Conservation (phyloP, 37 sponge, comb jelly and placozoan genomes). For the Ephydatia muelleri region DNA sequence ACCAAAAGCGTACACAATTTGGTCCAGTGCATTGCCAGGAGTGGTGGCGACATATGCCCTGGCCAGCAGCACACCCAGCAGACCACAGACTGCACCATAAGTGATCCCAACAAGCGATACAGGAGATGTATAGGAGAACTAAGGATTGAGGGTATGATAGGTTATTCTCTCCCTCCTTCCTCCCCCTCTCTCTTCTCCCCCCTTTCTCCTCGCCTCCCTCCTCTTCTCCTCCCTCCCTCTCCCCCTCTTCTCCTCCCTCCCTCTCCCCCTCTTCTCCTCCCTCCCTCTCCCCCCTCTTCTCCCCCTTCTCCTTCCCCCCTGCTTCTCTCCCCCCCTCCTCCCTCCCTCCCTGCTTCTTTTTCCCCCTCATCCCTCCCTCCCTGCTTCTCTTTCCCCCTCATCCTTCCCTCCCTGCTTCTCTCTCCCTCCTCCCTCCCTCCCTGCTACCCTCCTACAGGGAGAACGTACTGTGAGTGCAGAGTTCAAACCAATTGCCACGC, state of each 20-base stretch:
- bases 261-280: neutral
- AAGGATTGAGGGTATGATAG: no score
- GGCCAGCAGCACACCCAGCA: slow-evolving; percentile 3
- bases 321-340: neutral
- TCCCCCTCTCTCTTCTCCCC: neutral
- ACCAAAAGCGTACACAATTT: neutral
- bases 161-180: neutral
- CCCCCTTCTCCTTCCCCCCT: neutral
- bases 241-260: neutral
- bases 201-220: neutral
- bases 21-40: neutral
- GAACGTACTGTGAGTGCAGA: no score
- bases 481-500: no score
- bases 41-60: neutral
- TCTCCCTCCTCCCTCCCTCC: no score
- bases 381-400: neutral
- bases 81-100: neutral
- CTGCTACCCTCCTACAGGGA: no score
- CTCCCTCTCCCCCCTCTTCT: neutral
- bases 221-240: neutral
- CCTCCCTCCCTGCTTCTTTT: neutral
- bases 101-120: neutral
- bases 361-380: neutral
- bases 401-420: neutral
- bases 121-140: neutral